A percentile compares a stretch with the other conserved stretches of the same genome.
These are phyloP conservation scores for Thysanoteuthis rhombus DNA, from an alignment of 2,888 invertebrate genomes.

Conservation along the genomic window DNA sequence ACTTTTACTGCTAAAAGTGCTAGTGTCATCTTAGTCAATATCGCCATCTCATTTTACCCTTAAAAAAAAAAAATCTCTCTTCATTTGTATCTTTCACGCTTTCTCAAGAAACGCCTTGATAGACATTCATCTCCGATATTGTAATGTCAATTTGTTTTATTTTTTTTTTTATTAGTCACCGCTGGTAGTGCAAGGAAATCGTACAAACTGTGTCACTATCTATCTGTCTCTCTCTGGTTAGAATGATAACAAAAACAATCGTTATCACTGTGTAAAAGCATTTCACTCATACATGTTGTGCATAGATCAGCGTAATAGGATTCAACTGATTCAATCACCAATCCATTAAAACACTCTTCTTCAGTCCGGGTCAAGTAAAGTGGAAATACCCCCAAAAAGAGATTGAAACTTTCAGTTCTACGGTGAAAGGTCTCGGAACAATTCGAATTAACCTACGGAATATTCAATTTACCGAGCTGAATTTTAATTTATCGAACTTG, in stretches of 20 bases:
- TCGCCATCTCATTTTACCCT: background rate
- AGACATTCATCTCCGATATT: background rate
- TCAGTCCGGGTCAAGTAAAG: background rate
- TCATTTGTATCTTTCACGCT: background rate
- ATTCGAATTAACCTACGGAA: too few species aligned
- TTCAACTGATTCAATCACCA: background rate
- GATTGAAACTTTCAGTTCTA: background rate
- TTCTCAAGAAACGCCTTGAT: background rate
- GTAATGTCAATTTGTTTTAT: background rate
- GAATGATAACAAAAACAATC: background rate
- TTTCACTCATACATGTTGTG: background rate
- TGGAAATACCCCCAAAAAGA: background rate
- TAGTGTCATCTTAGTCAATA: background rate
- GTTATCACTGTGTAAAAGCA: background rate
- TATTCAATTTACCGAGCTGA: background rate
- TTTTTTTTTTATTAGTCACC: background rate
- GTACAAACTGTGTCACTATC: background rate
- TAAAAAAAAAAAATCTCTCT: background rate
- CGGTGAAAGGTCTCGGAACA: too few species aligned
- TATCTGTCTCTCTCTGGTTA: background rate
- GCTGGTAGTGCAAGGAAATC: background rate
- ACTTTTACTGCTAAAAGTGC: background rate
- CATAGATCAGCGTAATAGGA: background rate
- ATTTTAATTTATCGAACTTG: too few species aligned
- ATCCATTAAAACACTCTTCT: too few species aligned